Evolutionary conservation across 2,797 vertebrate genomes (phyloP).

Genomic region (Phaenicophaeus curvirostris): DNA sequence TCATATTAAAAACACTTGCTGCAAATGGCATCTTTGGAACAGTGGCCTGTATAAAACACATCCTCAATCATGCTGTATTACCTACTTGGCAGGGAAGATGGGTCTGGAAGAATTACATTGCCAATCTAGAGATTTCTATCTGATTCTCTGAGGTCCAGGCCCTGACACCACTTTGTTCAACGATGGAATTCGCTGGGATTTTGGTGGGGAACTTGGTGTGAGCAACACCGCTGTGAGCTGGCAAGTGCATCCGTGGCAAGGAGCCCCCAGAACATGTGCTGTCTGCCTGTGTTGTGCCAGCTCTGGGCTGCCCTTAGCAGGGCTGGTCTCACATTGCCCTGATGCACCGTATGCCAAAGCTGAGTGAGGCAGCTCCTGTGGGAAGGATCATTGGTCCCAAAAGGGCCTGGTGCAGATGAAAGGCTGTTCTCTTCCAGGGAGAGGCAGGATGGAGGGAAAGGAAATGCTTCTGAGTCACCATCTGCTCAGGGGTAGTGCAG

Average conservation of each 20-base stretch:
- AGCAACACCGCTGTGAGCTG: not conserved
- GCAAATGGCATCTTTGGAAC: not conserved
- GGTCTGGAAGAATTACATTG: not conserved
- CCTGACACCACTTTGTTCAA: accelerated
- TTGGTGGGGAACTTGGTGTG: not conserved
- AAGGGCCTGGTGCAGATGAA: not conserved
- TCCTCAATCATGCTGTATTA: not conserved
- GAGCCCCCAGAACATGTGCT: accelerated
- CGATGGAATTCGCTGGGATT: not conserved
- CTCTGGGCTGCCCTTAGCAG: accelerated
- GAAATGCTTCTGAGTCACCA: not conserved
- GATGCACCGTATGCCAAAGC: not conserved
- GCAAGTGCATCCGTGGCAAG: not conserved
- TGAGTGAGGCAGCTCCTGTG: accelerated
- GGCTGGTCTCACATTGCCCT: not conserved
- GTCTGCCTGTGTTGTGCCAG: accelerated
- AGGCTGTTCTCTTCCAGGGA: not conserved
- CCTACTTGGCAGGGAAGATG: not conserved
- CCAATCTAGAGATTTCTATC: not conserved
- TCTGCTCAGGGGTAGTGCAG: not conserved
- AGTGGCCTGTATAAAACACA: accelerated
- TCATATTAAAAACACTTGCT: not conserved
- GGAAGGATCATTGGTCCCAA: not conserved
- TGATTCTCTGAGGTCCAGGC: not conserved
- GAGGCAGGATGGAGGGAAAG: not conserved